phyloP scores from a whole-genome alignment of 2,113 vertebrate species.

The Amia ocellicauda region DNA sequence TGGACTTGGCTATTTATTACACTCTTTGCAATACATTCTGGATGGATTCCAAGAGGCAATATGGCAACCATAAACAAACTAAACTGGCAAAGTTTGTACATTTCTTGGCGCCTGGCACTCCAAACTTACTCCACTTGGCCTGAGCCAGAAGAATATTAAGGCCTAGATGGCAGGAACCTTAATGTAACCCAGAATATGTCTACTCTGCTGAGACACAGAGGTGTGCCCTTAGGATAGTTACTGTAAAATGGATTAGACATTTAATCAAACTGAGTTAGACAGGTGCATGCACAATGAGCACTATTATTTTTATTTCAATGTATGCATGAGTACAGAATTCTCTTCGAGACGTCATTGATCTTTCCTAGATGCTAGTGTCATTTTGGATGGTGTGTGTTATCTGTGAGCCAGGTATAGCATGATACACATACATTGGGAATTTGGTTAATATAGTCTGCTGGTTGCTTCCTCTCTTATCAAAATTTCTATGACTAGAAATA shows the following conservation, averaged over 20 bases:
- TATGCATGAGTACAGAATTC: too few relatives aligned
- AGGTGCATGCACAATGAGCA: too few relatives aligned
- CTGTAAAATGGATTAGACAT: background rate
- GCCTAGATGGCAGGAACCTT: slow-evolving; percentile 39
- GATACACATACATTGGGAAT: too few relatives aligned
- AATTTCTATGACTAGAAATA: too few relatives aligned
- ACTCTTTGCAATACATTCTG: slow-evolving; percentile 39
- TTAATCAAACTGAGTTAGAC: too few relatives aligned
- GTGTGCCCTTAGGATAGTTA: background rate
- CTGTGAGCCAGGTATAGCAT: too few relatives aligned
- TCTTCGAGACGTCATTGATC: too few relatives aligned
- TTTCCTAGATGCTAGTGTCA: too few relatives aligned
- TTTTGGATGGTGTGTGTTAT: too few relatives aligned
- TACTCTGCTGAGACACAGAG: background rate
- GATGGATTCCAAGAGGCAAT: slow-evolving; percentile 16
- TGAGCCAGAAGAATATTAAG: slow-evolving; percentile 16
- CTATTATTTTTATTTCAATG: too few relatives aligned
- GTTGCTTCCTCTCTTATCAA: too few relatives aligned
- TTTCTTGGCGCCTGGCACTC: slow-evolving; percentile 49
- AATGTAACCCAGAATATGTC: slow-evolving; percentile 32
- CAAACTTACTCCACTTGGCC: slow-evolving; percentile 41
- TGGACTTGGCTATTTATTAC: slow-evolving; percentile 51
- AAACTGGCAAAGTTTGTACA: slow-evolving; percentile 23
- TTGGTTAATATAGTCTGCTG: too few relatives aligned
- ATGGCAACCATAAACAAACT: slow-evolving; percentile 30